Percentiles rank a stretch among this genome's conserved stretches.
phyloP scores from a whole-genome alignment of 2,113 vertebrate species.

The Orycteropus afer region DNA sequence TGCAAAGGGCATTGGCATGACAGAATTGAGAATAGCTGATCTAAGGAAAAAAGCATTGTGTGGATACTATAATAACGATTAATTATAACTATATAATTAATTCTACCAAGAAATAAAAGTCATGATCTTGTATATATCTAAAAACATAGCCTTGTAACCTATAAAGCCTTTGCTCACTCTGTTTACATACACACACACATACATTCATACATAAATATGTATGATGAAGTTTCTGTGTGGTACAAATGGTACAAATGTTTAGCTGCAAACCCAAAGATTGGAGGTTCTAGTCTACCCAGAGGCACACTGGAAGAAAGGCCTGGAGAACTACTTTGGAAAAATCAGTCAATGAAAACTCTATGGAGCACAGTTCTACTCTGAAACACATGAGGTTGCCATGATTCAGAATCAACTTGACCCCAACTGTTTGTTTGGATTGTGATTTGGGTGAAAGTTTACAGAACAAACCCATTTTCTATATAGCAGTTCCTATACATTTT shows the following conservation, averaged over 20 bases:
- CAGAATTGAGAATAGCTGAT: neutral
- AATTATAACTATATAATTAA: neutral
- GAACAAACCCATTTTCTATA: no score
- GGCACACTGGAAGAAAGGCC: neutral
- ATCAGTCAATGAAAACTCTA: neutral
- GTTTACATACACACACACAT: no score
- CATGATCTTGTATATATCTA: slow-evolving; percentile 8
- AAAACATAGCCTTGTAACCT: neutral
- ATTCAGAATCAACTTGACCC: neutral
- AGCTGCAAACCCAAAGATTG: neutral
- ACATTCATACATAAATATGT: no score
- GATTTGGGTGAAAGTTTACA: no score
- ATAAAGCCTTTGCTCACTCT: neutral
- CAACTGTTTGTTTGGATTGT: neutral
- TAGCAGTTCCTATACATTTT: no score
- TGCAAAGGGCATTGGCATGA: neutral
- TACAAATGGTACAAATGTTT: neutral
- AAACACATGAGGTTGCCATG: neutral
- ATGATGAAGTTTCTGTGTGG: neutral
- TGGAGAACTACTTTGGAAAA: neutral
- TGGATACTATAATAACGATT: neutral
- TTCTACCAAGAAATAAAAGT: neutral
- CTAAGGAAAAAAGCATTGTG: neutral
- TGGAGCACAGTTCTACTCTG: neutral
- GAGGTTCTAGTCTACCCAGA: neutral